These are phyloP conservation scores for Brachionus rotundiformis DNA, from an alignment of 1,140 invertebrate genomes.

Conservation along the genomic window DNA sequence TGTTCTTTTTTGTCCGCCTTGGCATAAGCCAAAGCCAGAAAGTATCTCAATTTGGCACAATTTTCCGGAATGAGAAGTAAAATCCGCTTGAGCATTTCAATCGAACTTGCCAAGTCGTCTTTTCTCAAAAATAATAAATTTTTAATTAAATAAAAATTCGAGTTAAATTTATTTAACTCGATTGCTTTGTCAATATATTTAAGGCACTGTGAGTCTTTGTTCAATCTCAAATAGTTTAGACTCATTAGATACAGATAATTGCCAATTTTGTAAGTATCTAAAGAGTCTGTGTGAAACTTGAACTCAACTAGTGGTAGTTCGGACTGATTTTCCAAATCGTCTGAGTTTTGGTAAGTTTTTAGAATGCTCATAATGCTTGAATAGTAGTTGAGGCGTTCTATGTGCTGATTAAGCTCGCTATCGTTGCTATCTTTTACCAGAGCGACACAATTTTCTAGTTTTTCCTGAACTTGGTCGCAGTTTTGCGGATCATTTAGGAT, in stretches of 20 bases:
- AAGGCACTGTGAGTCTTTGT: background rate
- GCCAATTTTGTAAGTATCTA: constrained; percentile 15
- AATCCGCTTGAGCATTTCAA: background rate
- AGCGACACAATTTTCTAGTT: background rate
- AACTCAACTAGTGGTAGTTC: background rate
- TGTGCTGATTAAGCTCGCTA: background rate
- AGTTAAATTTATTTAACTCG: background rate
- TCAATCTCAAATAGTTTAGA: background rate
- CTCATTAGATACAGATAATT: constrained; percentile 44
- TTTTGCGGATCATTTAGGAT: background rate
- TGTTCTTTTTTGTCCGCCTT: background rate
- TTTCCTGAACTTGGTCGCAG: background rate
- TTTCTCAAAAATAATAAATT: constrained; percentile 10
- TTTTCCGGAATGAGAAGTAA: background rate
- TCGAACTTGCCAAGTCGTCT: background rate
- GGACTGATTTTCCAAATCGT: background rate
- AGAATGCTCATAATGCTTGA: constrained; percentile 5
- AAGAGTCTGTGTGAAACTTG: constrained; percentile 5
- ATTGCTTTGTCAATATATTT: constrained; percentile 30
- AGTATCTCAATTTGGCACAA: background rate
- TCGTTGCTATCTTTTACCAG: background rate
- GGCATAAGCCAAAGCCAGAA: background rate
- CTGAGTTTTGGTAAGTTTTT: constrained; percentile 1
- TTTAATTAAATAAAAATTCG: constrained; percentile 35
- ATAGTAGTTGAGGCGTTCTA: constrained; percentile 18